Percentiles rank a stretch among this genome's conserved stretches.
Conservation (phyloP, 2,888 invertebrate species). For the Sphinx pinastri region DNA sequence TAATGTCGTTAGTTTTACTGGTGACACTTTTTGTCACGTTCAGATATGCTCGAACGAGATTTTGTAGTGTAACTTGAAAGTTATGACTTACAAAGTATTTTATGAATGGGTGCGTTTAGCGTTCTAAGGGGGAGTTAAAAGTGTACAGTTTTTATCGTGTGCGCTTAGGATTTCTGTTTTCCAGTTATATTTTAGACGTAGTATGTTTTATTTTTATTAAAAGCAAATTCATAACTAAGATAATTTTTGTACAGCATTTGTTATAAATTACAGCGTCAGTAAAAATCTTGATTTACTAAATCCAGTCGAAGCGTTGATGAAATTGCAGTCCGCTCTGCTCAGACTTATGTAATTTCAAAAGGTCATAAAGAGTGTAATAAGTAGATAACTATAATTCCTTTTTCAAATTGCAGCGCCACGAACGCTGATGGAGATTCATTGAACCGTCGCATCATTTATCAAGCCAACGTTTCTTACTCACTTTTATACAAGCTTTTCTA, state of each 20-base stretch:
- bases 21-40: constrained; percentile 37
- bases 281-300: constrained; percentile 31
- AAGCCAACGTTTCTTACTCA: constrained; percentile 68
- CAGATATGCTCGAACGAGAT: constrained; percentile 28
- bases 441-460: constrained; percentile 75
- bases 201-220: background rate
- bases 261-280: background rate
- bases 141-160: background rate
- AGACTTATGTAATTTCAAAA: constrained; percentile 45
- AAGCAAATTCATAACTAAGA: background rate
- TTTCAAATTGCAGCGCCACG: constrained; percentile 67
- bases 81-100: background rate
- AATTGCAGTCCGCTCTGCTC: constrained; percentile 40
- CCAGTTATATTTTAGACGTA: background rate
- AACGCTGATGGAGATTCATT: constrained; percentile 78
- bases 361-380: constrained; percentile 52
- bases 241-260: background rate
- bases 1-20: constrained; percentile 48
- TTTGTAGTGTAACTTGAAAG: constrained; percentile 10
- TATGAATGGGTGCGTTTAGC: constrained; percentile 5
- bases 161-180: background rate
- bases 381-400: constrained; percentile 64
- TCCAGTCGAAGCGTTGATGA: constrained; percentile 27
- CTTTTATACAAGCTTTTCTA: constrained; percentile 60
- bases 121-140: background rate